Evolutionary conservation across 2,113 vertebrate genomes (phyloP), one percentile per base, ranked within the genome.

Genomic region (Chunga burmeisteri): DNA sequence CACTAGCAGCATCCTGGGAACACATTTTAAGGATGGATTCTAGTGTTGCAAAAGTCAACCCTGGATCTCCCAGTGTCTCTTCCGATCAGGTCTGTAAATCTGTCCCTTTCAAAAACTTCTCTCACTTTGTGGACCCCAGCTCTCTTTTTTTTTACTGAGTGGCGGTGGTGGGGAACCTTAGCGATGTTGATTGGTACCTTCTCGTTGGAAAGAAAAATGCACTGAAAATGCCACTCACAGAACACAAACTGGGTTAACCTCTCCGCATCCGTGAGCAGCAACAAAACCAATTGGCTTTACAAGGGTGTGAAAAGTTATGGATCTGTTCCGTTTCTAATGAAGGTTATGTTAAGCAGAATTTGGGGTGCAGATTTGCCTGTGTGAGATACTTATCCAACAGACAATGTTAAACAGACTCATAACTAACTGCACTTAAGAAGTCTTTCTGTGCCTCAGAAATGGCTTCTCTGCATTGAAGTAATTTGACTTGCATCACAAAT

Each of bases 1-100:
- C 93, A 44, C 85, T 92, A 88, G 92, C 93, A 94, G 95, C 96
- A 25, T 88, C 97, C 95, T 93, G 98, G 93, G 92, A 95, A 49
- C 83, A 6, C 79, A 21, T 79, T 86, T 81, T 94, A 91, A 98
- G 97, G 96, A 98, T 86, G 94, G 95, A 97, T 97, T 97, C 96
- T 93, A 96, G 97, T 97, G 97, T 97, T 97, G 96, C 92, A 97
- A 96, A 98, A 96, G 96, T 97, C 83, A 97, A 81, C 96, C 97
- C 97, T 97, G 98, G 96, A 97, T 94, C 97, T 96, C 96, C 96
- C 96, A 93, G 86, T 97, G 97, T 96, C 97, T 97, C 97, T 94
- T 97, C 97, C 75, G 86, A 96, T 93, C 98, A 98, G 98, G 98
- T 98, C 97, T 98, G 98, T 98, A 98, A 98, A 97, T 80, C 85